Evolutionary conservation across 1,140 invertebrate species (phyloP).

Genomic region (Solenopsis invicta): DNA sequence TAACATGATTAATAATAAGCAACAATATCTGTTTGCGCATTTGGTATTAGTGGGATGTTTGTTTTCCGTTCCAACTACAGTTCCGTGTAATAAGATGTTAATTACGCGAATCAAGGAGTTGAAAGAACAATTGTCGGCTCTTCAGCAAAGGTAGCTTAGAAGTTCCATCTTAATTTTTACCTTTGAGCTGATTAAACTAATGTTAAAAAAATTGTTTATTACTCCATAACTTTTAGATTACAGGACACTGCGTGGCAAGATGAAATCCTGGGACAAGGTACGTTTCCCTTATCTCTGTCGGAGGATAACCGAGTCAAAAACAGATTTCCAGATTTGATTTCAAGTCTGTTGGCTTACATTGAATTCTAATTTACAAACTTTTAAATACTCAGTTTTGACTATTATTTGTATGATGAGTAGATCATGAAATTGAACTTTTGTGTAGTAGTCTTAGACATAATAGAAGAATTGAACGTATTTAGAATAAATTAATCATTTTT

Average conservation of each 20-base stretch:
- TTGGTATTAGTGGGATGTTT: conserved; percentile 79
- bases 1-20: conserved; percentile 81
- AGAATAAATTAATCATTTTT: conserved; percentile 1
- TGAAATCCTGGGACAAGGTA: conserved; percentile 66
- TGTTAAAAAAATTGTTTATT: neutral
- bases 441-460: neutral
- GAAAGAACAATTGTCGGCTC: conserved; percentile 68
- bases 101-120: conserved; percentile 67
- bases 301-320: conserved; percentile 74
- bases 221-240: conserved; percentile 63
- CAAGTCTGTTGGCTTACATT: too few relatives aligned
- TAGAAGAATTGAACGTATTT: neutral
- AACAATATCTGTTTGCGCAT: conserved; percentile 81
- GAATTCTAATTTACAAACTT: too few relatives aligned
- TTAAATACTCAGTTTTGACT: neutral
- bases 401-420: neutral
- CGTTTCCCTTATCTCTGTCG: conserved; percentile 57
- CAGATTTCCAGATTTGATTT: conserved; percentile 73
- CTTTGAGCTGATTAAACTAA: neutral
- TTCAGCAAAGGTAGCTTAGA: conserved; percentile 68
- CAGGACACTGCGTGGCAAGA: conserved; percentile 76
- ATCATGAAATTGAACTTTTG: neutral
- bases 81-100: conserved; percentile 75
- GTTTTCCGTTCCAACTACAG: conserved; percentile 66
- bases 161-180: neutral